phyloP scores from a whole-genome alignment of 2,113 vertebrate genomes.

The Cnemophilus loriae region DNA sequence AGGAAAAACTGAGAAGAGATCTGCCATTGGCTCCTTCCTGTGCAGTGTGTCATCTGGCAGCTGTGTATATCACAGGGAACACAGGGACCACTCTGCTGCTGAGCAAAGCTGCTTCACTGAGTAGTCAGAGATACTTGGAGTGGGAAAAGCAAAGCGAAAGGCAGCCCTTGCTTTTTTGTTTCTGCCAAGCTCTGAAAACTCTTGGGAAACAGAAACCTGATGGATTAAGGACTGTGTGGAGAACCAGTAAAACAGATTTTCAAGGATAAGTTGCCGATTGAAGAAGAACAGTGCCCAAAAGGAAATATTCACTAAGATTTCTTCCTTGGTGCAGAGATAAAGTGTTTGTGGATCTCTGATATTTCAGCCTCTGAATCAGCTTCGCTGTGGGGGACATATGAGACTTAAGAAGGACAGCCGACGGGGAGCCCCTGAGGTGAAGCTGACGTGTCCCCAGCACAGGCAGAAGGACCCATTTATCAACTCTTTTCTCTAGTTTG shows the following conservation, averaged over 20 bases:
- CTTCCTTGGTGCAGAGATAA: neutral
- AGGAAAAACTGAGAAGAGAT: neutral
- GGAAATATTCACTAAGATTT: neutral
- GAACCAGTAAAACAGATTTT: neutral
- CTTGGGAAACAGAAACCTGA: neutral
- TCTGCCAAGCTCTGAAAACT: neutral
- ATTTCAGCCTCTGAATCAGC: neutral
- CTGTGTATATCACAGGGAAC: neutral
- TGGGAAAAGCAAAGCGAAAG: neutral
- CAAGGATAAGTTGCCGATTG: neutral
- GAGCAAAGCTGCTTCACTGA: neutral
- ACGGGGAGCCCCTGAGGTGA: neutral
- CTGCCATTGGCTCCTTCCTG: conserved; percentile 10
- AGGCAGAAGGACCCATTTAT: neutral
- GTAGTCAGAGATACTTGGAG: neutral
- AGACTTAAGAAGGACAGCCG: neutral
- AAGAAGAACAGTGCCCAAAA: neutral
- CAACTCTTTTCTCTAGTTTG: neutral
- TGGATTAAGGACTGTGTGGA: neutral
- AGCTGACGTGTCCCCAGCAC: neutral
- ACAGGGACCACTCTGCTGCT: neutral
- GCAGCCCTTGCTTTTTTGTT: neutral
- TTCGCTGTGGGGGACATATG: neutral
- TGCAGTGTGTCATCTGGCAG: conserved; percentile 15
- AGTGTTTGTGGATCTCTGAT: neutral